phyloP scores from a whole-genome alignment of 2,113 vertebrate genomes.

The Pica pica region DNA sequence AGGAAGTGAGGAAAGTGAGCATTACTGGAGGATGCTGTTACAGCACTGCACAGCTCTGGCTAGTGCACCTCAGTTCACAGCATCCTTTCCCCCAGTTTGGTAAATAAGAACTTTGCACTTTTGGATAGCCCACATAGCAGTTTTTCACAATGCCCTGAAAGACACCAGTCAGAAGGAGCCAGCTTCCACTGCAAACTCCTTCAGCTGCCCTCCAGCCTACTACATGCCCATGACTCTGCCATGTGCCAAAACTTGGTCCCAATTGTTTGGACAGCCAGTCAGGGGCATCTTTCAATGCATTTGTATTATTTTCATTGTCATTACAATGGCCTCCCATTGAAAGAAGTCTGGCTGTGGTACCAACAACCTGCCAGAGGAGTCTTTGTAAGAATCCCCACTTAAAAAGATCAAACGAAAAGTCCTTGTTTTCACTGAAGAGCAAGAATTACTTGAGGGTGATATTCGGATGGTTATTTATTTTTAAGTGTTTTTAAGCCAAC shows the following conservation, averaged over 20 bases:
- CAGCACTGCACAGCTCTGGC: background rate
- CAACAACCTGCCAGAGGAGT: background rate
- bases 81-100: background rate
- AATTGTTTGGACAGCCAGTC: background rate
- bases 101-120: background rate
- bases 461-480: background rate
- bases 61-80: background rate
- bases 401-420: background rate
- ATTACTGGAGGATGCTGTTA: background rate
- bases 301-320: background rate
- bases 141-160: background rate
- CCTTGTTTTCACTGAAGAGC: background rate
- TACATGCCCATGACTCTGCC: accelerated
- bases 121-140: background rate
- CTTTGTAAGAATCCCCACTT: background rate
- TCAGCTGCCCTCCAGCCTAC: background rate
- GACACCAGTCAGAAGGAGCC: background rate
- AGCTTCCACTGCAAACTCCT: background rate
- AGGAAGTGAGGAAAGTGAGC: background rate
- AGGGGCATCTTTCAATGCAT: background rate
- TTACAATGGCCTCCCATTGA: background rate
- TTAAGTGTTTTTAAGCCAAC: background rate
- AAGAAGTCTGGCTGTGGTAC: background rate
- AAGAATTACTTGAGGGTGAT: background rate
- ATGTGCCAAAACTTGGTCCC: background rate